Conservation (phyloP, 2,113 vertebrate species). For the Uria lomvia region DNA sequence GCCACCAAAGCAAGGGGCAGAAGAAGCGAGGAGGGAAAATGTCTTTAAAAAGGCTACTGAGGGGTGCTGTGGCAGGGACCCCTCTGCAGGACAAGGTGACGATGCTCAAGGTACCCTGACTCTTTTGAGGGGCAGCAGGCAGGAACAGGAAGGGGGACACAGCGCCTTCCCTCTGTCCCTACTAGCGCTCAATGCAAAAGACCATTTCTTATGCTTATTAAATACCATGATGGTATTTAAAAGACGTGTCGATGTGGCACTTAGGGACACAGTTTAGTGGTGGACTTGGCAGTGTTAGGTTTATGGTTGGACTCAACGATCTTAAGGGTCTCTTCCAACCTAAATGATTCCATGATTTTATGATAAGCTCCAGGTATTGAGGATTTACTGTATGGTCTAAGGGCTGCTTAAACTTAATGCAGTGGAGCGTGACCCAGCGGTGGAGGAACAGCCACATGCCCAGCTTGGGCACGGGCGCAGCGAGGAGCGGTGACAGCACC, state of each 20-base stretch:
- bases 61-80: background rate
- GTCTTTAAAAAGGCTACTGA: background rate
- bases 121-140: background rate
- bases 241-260: background rate
- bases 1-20: background rate
- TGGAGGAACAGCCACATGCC: background rate
- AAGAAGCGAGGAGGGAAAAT: rapidly evolving
- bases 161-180: background rate
- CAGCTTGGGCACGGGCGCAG: background rate
- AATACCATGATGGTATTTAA: background rate
- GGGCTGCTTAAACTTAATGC: rapidly evolving
- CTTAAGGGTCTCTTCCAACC: background rate
- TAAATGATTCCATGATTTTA: background rate
- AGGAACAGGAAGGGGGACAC: background rate
- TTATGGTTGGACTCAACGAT: rapidly evolving
- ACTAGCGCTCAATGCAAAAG: rapidly evolving
- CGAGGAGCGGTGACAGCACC: rapidly evolving
- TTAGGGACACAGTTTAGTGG: background rate
- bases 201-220: background rate
- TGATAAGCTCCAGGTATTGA: rapidly evolving
- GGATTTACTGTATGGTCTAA: background rate
- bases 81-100: rapidly evolving
- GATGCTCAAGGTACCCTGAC: background rate
- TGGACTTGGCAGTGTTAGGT: background rate
- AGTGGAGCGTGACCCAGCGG: rapidly evolving